These are phyloP conservation scores for Esperia sulphurella DNA, from an alignment of 2,888 invertebrate genomes.

Conservation along the genomic window DNA sequence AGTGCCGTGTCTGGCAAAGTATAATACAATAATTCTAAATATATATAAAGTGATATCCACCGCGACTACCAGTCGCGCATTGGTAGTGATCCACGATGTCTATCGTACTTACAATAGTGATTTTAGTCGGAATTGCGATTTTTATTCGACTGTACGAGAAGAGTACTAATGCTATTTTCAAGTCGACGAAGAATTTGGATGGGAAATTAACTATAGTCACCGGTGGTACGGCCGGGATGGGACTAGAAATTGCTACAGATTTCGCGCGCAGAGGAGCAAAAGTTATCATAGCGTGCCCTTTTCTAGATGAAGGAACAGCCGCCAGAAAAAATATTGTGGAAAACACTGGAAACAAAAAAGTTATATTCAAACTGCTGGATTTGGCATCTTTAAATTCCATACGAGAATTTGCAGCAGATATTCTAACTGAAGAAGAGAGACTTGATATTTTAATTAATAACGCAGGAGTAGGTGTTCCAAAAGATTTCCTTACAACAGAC, in stretches of 20 bases:
- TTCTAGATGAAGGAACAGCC: slow-evolving; percentile 13
- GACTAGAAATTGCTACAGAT: slow-evolving; percentile 19
- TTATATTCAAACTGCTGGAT: slow-evolving; percentile 83
- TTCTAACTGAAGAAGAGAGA: slow-evolving; percentile 81
- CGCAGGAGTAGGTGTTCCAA: slow-evolving; percentile 84
- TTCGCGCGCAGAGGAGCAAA: slow-evolving; percentile 17
- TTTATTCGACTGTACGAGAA: slow-evolving; percentile 13
- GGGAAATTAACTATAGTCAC: slow-evolving; percentile 19
- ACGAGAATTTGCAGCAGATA: slow-evolving; percentile 85
- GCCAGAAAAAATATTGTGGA: slow-evolving; percentile 77
- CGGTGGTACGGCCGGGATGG: slow-evolving; percentile 21
- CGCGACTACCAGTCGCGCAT: no score
- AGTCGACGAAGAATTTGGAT: slow-evolving; percentile 14
- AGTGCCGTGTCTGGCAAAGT: no score
- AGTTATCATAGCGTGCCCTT: slow-evolving; percentile 20
- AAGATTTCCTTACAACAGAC: slow-evolving; percentile 81
- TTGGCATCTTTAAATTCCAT: slow-evolving; percentile 84
- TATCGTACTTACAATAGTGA: not conserved
- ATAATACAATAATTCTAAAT: no score
- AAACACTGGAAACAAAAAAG: slow-evolving; percentile 80
- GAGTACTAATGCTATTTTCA: slow-evolving; percentile 15
- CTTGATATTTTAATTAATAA: slow-evolving; percentile 89
- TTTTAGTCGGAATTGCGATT: not conserved
- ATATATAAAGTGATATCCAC: no score
- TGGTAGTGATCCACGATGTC: not conserved